Percentiles rank a stretch among this genome's conserved stretches.
These are phyloP conservation scores for Nymphicus hollandicus DNA, from an alignment of 2,113 vertebrate species.

Conservation along the genomic window DNA sequence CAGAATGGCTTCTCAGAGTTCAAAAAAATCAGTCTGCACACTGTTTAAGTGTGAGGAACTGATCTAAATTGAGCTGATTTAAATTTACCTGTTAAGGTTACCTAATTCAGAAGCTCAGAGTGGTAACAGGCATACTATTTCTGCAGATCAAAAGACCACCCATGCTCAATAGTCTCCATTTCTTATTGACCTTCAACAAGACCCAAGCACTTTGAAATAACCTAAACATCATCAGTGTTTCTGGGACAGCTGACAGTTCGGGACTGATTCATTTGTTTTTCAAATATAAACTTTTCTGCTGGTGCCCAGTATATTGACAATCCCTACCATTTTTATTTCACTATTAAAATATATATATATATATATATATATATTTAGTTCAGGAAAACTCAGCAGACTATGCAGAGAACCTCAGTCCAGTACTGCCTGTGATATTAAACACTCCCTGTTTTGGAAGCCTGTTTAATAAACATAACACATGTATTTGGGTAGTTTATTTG, in stretches of 20 bases:
- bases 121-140: not conserved
- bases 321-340: fast-evolving
- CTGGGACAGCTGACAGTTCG: fast-evolving
- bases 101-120: not conserved
- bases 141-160: not conserved
- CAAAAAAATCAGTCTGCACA: not conserved
- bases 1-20: not conserved
- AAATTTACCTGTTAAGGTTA: not conserved
- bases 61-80: not conserved
- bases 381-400: not conserved
- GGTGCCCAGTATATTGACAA: not conserved
- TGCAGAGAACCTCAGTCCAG: not conserved
- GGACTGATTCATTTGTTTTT: not conserved
- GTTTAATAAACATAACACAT: not conserved
- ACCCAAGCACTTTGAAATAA: not conserved
- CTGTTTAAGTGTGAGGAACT: not conserved
- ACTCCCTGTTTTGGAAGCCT: not conserved
- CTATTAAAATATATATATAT: too few species aligned
- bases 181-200: not conserved
- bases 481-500: not conserved
- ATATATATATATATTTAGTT: too few species aligned
- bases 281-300: not conserved
- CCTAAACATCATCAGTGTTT: not conserved
- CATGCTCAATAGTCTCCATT: not conserved
- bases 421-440: not conserved